These are phyloP conservation scores for Aldabrachelys gigantea DNA, from an alignment of 2,113 vertebrate species.

Conservation along the genomic window DNA sequence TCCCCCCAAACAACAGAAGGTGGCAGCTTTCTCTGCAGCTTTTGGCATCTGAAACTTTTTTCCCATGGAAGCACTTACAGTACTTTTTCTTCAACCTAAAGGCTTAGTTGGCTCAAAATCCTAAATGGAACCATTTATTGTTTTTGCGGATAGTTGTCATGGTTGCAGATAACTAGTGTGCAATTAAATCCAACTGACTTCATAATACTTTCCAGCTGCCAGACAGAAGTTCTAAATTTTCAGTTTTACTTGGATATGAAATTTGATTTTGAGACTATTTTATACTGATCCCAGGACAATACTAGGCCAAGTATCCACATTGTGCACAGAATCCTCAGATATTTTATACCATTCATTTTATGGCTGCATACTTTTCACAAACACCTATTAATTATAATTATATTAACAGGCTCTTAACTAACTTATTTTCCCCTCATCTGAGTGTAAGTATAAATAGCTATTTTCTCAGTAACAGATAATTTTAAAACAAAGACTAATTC, in stretches of 20 bases:
- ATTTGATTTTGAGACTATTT: conserved; percentile 4
- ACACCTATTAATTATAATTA: not conserved
- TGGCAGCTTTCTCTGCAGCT: not conserved
- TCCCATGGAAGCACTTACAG: not conserved
- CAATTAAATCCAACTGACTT: conserved; percentile 33
- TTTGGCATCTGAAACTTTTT: not conserved
- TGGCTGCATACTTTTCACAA: not conserved
- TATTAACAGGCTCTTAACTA: not conserved
- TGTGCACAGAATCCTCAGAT: not conserved
- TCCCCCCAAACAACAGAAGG: not conserved
- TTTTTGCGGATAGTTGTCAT: conserved; percentile 49
- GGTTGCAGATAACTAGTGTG: conserved; percentile 33
- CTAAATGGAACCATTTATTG: conserved; percentile 54
- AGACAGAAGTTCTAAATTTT: conserved; percentile 40
- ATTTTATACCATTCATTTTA: not conserved
- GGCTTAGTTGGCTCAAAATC: conserved; percentile 34
- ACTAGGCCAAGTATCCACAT: not conserved
- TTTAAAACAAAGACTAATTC: conserved; percentile 20
- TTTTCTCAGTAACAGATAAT: not conserved
- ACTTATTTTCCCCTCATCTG: not conserved
- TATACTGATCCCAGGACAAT: not conserved
- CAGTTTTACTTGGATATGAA: conserved; percentile 59
- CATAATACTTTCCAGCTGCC: not conserved
- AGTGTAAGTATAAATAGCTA: not conserved
- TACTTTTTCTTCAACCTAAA: not conserved